phyloP scores from a whole-genome alignment of 2,888 invertebrate genomes.

The Lithophane semibrunnea region DNA sequence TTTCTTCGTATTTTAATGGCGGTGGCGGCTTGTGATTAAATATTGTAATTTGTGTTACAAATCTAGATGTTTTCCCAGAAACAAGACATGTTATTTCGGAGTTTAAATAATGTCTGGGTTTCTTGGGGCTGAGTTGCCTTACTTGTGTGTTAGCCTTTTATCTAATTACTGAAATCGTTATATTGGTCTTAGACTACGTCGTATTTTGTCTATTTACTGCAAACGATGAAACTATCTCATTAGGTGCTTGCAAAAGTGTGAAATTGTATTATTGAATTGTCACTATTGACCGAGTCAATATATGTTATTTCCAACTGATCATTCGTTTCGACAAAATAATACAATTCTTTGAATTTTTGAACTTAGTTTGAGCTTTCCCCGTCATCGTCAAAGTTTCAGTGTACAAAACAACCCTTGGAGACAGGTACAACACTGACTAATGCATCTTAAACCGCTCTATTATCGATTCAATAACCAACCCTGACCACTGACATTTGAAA shows the following conservation, averaged over 20 bases:
- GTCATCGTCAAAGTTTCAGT: not conserved
- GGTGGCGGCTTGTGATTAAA: conserved; percentile 35
- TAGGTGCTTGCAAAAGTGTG: no score
- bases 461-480: conserved; percentile 13
- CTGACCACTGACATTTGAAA: conserved; percentile 30
- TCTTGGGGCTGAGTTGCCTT: conserved; percentile 1
- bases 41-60: conserved; percentile 17
- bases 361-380: no score
- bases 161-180: not conserved
- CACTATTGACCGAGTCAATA: not conserved
- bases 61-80: conserved; percentile 8
- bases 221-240: not conserved
- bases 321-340: not conserved
- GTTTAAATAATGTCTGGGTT: not conserved
- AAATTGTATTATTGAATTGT: not conserved
- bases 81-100: not conserved
- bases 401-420: not conserved
- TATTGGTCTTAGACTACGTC: not conserved
- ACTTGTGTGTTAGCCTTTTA: not conserved
- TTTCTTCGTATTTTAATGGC: conserved; percentile 23
- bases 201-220: not conserved
- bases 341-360: not conserved
- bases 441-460: conserved; percentile 4
- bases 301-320: not conserved
- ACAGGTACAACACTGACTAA: not conserved